These are phyloP conservation scores for Pseudoatta argentina DNA, from an alignment of 1,140 invertebrate species.

Conservation along the genomic window DNA sequence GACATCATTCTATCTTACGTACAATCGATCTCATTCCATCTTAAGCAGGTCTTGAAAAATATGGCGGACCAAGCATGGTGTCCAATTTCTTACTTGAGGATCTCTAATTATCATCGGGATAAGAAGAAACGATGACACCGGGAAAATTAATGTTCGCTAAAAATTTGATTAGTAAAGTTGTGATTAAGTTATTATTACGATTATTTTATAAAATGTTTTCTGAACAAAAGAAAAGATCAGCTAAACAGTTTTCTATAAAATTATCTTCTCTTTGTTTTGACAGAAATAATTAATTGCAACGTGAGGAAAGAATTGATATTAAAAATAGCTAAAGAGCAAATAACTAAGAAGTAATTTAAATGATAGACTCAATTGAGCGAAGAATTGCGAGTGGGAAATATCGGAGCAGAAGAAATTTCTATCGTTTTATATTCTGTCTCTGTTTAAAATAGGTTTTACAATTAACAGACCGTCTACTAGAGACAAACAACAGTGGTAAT, in stretches of 20 bases:
- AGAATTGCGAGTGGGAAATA: not conserved
- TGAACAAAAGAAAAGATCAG: not conserved
- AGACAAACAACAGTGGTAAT: conserved; percentile 16
- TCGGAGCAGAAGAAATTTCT: not conserved
- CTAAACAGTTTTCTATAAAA: conserved; percentile 10
- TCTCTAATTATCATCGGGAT: conserved; percentile 14
- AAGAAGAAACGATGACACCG: not conserved
- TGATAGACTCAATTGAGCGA: not conserved
- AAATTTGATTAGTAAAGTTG: not conserved
- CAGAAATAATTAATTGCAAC: conserved; percentile 15
- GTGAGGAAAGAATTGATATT: not conserved
- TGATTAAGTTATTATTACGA: not conserved
- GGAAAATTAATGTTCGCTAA: not conserved
- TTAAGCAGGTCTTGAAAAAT: too few species aligned
- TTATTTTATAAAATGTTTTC: not conserved
- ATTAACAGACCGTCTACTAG: conserved; percentile 27
- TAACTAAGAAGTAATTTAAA: not conserved
- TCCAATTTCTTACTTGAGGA: too few species aligned
- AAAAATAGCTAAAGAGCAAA: not conserved
- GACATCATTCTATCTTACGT: too few species aligned
- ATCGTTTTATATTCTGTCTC: not conserved
- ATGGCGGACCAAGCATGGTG: too few species aligned
- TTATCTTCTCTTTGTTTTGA: not conserved
- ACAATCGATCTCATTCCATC: too few species aligned
- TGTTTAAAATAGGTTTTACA: conserved; percentile 12